These are phyloP conservation scores for Malthinus flaveolus DNA, from an alignment of 2,888 invertebrate genomes.

Conservation along the genomic window DNA sequence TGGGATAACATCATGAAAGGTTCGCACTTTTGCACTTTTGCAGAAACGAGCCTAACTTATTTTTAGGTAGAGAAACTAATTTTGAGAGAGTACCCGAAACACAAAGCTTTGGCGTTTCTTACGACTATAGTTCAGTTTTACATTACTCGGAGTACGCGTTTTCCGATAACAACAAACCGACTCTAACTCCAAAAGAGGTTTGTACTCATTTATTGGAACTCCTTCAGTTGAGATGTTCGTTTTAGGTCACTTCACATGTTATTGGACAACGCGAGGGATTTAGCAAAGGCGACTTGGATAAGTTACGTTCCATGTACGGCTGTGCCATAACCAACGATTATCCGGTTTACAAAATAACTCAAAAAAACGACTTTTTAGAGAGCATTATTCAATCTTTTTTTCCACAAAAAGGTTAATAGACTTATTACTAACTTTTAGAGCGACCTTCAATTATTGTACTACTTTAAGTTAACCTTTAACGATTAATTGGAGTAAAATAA, in stretches of 20 bases:
- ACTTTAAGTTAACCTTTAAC: too few relatives aligned
- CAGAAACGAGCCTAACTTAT: background rate
- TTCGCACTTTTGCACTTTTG: constrained; percentile 41
- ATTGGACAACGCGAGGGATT: constrained; percentile 77
- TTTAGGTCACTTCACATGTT: too few relatives aligned
- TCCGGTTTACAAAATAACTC: too few relatives aligned
- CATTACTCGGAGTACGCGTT: constrained; percentile 81
- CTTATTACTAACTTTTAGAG: too few relatives aligned
- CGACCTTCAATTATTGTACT: too few relatives aligned
- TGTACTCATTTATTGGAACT: background rate
- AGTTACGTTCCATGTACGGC: constrained; percentile 76
- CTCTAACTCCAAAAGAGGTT: constrained; percentile 70
- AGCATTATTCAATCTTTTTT: too few relatives aligned
- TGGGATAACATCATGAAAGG: constrained; percentile 71
- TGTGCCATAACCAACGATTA: constrained; percentile 50
- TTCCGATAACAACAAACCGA: constrained; percentile 70
- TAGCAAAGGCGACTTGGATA: constrained; percentile 71
- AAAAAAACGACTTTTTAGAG: too few relatives aligned
- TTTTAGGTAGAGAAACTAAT: constrained; percentile 65
- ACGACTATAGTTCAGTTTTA: constrained; percentile 83
- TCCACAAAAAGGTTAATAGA: too few relatives aligned
- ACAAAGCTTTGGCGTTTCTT: constrained; percentile 69
- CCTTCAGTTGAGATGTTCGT: too few relatives aligned
- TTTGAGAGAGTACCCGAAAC: constrained; percentile 69
- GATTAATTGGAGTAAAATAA: too few relatives aligned